A percentile compares a stretch with the other conserved stretches of the same genome.
Evolutionary conservation across 1,140 invertebrate genomes (phyloP).

Genomic region (Onthophagus taurus): DNA sequence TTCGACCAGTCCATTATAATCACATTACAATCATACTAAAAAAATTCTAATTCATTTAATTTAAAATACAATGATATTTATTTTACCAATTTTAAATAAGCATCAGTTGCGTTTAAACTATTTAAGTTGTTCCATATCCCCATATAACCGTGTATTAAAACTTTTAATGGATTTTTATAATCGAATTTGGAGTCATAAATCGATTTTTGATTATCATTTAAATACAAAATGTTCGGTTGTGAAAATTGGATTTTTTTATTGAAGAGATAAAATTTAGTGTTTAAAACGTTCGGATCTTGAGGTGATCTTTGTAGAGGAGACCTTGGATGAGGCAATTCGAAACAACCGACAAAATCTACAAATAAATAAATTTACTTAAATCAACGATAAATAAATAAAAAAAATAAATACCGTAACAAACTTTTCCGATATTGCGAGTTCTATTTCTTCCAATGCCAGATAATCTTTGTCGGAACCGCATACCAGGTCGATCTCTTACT

Average conservation of each 20-base stretch:
- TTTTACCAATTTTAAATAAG: slow-evolving; percentile 35
- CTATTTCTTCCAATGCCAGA: no score
- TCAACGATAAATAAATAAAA: no score
- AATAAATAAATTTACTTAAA: no score
- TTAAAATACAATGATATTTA: not conserved
- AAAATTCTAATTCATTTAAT: slow-evolving; percentile 17
- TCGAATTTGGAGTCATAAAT: slow-evolving; percentile 45
- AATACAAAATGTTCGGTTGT: slow-evolving; percentile 33
- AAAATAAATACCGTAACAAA: no score
- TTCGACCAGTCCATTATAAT: slow-evolving; percentile 58
- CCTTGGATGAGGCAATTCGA: slow-evolving; percentile 32
- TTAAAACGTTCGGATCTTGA: slow-evolving; percentile 32
- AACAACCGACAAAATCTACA: slow-evolving; percentile 35
- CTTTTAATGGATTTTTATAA: slow-evolving; percentile 42
- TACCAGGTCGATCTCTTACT: no score
- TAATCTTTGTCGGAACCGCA: no score
- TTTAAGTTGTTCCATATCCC: slow-evolving; percentile 34
- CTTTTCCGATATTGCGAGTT: no score
- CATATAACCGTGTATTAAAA: slow-evolving; percentile 48
- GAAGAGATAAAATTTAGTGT: slow-evolving; percentile 50
- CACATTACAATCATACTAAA: slow-evolving; percentile 48
- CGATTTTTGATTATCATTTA: slow-evolving; percentile 38
- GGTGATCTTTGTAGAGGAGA: slow-evolving; percentile 33
- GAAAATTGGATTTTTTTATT: slow-evolving; percentile 35
- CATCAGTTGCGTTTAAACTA: slow-evolving; percentile 23